phyloP scores from a whole-genome alignment of 2,888 invertebrate genomes.

The Yponomeuta plumbellus region DNA sequence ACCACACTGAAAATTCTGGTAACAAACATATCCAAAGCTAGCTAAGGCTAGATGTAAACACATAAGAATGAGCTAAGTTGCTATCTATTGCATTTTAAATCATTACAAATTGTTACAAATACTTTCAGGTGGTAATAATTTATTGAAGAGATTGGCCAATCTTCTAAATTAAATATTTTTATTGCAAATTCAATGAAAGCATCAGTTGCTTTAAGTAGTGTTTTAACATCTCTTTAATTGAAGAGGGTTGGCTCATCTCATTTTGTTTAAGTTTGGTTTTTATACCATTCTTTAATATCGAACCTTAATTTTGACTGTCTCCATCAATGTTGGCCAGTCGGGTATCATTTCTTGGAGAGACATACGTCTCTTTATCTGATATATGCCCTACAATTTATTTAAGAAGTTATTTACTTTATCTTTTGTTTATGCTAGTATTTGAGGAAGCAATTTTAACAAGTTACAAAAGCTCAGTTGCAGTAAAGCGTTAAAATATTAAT shows the following conservation, averaged over 20 bases:
- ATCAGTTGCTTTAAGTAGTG: neutral
- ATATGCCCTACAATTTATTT: slow-evolving; percentile 79
- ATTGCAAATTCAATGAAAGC: neutral
- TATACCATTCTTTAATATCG: slow-evolving; percentile 66
- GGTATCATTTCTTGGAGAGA: slow-evolving; percentile 83
- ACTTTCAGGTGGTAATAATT: slow-evolving; percentile 34
- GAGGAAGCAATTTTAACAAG: slow-evolving; percentile 4
- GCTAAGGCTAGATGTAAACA: neutral
- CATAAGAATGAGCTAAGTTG: neutral
- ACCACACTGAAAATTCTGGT: slow-evolving; percentile 41
- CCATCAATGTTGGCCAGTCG: slow-evolving; percentile 86
- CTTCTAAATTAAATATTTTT: slow-evolving; percentile 35
- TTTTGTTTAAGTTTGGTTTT: slow-evolving; percentile 30
- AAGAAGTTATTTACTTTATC: slow-evolving; percentile 3
- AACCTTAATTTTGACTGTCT: slow-evolving; percentile 81
- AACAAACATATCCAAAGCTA: neutral
- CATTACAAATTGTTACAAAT: slow-evolving; percentile 41
- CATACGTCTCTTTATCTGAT: slow-evolving; percentile 81
- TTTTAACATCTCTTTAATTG: slow-evolving; percentile 3
- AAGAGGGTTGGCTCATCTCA: neutral
- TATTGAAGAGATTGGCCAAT: slow-evolving; percentile 40
- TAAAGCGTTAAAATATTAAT: neutral
- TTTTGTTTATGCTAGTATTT: slow-evolving; percentile 10
- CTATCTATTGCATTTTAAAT: neutral
- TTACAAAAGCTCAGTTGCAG: neutral